Conservation (phyloP, 2,888 invertebrate genomes). For the Amiota communis region DNA sequence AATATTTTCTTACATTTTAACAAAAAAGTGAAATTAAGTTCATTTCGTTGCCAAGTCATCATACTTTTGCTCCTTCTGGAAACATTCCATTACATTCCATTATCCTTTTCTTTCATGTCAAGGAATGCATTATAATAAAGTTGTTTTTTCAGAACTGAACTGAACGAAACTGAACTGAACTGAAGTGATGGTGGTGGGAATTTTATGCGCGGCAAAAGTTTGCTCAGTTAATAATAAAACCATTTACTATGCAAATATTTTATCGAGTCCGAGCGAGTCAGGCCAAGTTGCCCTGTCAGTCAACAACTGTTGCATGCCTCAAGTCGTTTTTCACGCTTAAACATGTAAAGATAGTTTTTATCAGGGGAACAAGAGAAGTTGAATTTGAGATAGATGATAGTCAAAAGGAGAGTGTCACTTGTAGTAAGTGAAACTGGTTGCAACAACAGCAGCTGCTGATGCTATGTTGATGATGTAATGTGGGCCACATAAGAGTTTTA, state of each 20-base stretch:
- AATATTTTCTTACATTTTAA: no score
- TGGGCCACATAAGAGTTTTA: neutral
- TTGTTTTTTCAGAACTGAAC: no score
- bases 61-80: no score
- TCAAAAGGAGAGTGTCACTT: neutral
- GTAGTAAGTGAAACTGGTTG: neutral
- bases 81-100: no score
- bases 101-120: no score
- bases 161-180: no score
- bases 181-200: no score
- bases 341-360: no score
- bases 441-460: neutral
- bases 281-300: neutral
- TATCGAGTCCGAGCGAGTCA: slow-evolving; percentile 36
- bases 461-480: neutral
- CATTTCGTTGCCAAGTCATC: no score
- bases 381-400: neutral
- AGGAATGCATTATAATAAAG: no score
- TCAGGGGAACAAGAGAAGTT: no score
- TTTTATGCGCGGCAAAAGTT: slow-evolving; percentile 49
- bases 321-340: slow-evolving; percentile 59
- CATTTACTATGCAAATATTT: slow-evolving; percentile 66
- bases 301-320: slow-evolving; percentile 38
- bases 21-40: no score
- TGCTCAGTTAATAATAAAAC: slow-evolving; percentile 63